Evolutionary conservation across 2,888 invertebrate genomes (phyloP).

Genomic region (Limnephilus auricula): DNA sequence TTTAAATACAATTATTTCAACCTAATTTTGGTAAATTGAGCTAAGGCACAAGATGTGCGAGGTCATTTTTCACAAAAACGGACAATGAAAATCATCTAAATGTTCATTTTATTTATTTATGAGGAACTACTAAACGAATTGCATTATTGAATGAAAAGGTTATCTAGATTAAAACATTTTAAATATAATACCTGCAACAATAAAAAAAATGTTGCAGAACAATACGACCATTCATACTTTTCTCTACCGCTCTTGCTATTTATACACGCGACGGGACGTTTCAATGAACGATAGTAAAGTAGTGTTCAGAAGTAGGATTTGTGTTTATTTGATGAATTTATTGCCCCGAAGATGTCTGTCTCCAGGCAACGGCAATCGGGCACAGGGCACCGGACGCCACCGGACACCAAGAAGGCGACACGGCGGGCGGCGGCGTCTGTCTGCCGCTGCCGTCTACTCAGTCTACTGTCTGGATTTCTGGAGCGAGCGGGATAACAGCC

Average conservation of each 20-base stretch:
- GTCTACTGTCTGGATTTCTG: constrained; percentile 9
- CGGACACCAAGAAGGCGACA: not conserved
- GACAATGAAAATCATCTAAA: not conserved
- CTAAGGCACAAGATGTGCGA: not conserved
- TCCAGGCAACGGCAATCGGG: not conserved
- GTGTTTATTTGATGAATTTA: not conserved
- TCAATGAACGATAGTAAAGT: constrained; percentile 2
- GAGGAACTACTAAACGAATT: not conserved
- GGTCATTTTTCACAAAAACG: not conserved
- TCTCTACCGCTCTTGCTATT: not conserved
- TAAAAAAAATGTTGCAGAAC: not conserved
- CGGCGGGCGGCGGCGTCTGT: constrained; percentile 29
- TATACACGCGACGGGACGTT: not conserved
- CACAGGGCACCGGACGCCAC: not conserved
- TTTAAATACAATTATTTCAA: too few species aligned
- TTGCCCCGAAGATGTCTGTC: not conserved
- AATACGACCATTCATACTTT: not conserved
- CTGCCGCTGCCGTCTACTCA: constrained; percentile 15
- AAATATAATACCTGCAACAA: not conserved
- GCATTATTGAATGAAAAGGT: not conserved
- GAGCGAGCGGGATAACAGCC: not conserved
- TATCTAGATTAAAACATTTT: not conserved
- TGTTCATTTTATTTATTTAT: too few species aligned
- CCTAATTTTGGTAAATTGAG: too few species aligned
- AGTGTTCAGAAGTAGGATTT: not conserved